Percentiles rank a stretch among this genome's conserved stretches.
These are phyloP conservation scores for Macrotrachela quadricornifera DNA, from an alignment of 1,140 invertebrate species.

Conservation along the genomic window DNA sequence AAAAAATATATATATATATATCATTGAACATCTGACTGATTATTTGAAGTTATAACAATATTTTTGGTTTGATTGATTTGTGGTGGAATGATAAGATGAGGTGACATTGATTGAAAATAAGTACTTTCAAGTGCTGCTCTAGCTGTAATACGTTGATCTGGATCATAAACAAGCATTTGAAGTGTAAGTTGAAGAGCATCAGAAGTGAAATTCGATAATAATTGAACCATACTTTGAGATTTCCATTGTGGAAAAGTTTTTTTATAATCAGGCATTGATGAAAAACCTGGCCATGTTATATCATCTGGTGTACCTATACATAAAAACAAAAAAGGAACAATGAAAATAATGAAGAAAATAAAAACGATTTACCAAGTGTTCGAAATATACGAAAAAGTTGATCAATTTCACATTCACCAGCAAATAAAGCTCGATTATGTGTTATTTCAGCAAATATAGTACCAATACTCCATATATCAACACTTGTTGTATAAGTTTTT, in stretches of 20 bases:
- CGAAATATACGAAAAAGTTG: slow-evolving; percentile 70
- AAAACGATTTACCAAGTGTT: slow-evolving; percentile 13
- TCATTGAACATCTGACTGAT: no score
- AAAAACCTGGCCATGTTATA: slow-evolving; percentile 26
- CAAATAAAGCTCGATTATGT: slow-evolving; percentile 52
- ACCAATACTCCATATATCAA: slow-evolving; percentile 99
- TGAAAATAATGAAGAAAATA: slow-evolving; percentile 27
- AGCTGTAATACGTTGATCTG: slow-evolving; percentile 4
- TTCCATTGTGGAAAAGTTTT: slow-evolving; percentile 22
- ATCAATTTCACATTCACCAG: slow-evolving; percentile 40
- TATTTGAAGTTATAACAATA: no score
- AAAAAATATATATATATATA: no score
- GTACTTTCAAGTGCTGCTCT: not conserved
- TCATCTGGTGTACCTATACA: slow-evolving; percentile 36
- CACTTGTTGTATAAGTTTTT: slow-evolving; percentile 90
- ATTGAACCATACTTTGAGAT: no score
- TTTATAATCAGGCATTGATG: slow-evolving; percentile 28
- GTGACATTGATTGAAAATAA: no score
- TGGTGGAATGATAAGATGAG: no score
- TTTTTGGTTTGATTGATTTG: no score
- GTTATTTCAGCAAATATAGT: slow-evolving; percentile 62
- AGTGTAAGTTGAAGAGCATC: not conserved
- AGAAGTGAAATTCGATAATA: no score
- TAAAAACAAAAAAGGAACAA: slow-evolving; percentile 39
- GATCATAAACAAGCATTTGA: slow-evolving; percentile 1